Conservation (phyloP, 2,113 vertebrate genomes). For the Bombycilla garrulus region DNA sequence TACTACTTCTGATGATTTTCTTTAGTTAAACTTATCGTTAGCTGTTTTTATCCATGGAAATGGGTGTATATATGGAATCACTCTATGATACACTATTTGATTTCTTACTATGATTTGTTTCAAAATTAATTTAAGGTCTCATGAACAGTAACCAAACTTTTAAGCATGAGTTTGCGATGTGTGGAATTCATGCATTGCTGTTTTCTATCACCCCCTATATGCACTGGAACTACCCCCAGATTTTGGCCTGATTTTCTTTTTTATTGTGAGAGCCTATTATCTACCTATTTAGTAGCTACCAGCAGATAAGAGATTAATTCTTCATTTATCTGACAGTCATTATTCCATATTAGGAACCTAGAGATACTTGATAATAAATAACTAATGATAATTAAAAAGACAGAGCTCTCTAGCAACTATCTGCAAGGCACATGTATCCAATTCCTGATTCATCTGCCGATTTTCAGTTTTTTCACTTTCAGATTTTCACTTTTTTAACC, state of each 20-base stretch:
- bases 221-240: neutral
- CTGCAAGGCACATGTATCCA: neutral
- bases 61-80: neutral
- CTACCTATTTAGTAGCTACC: neutral
- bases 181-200: neutral
- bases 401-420: neutral
- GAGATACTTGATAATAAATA: neutral
- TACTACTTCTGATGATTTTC: neutral
- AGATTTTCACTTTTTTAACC: neutral
- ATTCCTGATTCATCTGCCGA: neutral
- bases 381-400: neutral
- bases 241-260: neutral
- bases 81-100: neutral
- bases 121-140: neutral
- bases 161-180: neutral
- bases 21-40: neutral
- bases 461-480: too few species aligned
- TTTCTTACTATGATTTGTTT: neutral
- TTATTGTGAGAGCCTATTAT: neutral
- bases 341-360: neutral
- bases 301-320: neutral
- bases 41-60: neutral
- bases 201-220: neutral
- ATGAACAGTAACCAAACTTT: neutral
- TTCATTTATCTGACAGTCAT: neutral